Evolutionary conservation across 1,140 invertebrate genomes (phyloP).

Genomic region (Drosophila mauritiana): DNA sequence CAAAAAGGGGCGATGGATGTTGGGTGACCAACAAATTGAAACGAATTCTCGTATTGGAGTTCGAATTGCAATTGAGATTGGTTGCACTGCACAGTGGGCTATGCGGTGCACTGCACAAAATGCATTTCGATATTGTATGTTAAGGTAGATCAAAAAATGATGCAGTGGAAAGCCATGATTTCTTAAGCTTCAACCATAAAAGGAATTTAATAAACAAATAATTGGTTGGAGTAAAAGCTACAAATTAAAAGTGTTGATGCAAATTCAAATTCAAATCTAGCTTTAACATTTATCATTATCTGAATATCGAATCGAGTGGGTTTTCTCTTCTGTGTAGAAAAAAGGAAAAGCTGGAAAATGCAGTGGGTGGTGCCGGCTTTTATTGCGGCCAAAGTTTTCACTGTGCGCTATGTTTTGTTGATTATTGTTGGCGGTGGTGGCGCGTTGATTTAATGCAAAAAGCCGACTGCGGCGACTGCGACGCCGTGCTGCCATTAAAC

Average conservation of each 20-base stretch:
- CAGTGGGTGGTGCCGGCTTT: conserved; percentile 25
- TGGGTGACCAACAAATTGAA: conserved; percentile 75
- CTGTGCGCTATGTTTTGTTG: conserved; percentile 63
- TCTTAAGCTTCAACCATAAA: no score
- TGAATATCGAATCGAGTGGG: no score
- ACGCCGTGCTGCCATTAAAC: conserved; percentile 59
- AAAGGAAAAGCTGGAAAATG: neutral
- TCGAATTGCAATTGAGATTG: conserved; percentile 82
- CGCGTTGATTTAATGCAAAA: conserved; percentile 82
- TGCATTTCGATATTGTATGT: neutral
- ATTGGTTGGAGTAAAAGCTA: no score
- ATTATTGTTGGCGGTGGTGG: conserved; percentile 71
- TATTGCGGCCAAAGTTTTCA: conserved; percentile 58
- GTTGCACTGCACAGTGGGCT: conserved; percentile 49
- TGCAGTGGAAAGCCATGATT: no score
- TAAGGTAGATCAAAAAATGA: no score
- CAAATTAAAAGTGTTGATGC: no score
- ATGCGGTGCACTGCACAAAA: neutral
- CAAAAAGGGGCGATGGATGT: conserved; percentile 29
- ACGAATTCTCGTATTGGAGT: conserved; percentile 78
- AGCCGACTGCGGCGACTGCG: conserved; percentile 47
- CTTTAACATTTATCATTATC: no score
- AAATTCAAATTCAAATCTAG: no score
- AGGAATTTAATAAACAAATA: no score
- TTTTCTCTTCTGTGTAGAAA: conserved; percentile 3